phyloP scores from a whole-genome alignment of 2,113 vertebrate genomes.

The Sciurus niger region DNA sequence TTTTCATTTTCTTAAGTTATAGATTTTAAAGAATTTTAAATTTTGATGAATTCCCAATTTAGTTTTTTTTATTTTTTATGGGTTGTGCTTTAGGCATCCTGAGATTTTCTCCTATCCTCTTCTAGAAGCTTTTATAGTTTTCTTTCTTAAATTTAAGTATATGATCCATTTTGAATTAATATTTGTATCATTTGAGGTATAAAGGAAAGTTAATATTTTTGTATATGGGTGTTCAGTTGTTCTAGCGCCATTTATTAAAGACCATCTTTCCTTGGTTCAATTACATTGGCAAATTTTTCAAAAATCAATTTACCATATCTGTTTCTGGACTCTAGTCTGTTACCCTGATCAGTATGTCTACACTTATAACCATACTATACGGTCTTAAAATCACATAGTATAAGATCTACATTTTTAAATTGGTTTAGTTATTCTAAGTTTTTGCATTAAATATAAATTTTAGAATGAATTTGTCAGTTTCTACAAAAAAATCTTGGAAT shows the following conservation, averaged over 20 bases:
- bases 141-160: slow-evolving; percentile 25
- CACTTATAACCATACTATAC: background rate
- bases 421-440: background rate
- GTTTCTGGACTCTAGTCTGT: slow-evolving; percentile 27
- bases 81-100: background rate
- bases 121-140: background rate
- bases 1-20: background rate
- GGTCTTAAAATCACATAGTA: slow-evolving; percentile 2
- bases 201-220: background rate
- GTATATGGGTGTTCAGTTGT: background rate
- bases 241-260: slow-evolving; percentile 35
- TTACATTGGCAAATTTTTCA: slow-evolving; percentile 18
- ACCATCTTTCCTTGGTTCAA: background rate
- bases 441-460: slow-evolving; percentile 57
- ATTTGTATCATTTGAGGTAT: slow-evolving; percentile 6
- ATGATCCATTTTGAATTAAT: background rate
- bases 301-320: slow-evolving; percentile 32
- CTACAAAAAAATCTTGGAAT: background rate
- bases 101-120: slow-evolving; percentile 26
- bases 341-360: background rate
- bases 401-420: background rate
- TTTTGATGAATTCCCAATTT: background rate
- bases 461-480: slow-evolving; percentile 1
- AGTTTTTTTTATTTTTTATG: background rate
- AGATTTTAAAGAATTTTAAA: slow-evolving; percentile 20